These are phyloP conservation scores for Poeciliopsis gracilis DNA, from an alignment of 2,797 vertebrate genomes.

Conservation along the genomic window DNA sequence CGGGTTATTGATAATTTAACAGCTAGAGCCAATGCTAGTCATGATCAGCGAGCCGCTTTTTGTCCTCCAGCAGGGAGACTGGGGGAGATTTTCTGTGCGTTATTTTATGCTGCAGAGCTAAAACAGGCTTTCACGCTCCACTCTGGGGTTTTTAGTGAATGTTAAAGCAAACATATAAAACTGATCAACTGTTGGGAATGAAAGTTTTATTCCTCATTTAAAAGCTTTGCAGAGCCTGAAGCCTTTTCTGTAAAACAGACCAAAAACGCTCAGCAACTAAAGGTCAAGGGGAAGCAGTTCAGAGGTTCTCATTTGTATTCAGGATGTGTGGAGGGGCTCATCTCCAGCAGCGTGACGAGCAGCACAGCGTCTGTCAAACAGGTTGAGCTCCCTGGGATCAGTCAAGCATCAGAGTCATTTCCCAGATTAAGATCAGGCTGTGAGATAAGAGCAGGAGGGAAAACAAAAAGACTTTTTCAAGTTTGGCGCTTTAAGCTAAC, in stretches of 20 bases:
- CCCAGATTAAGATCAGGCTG: constrained; percentile 43
- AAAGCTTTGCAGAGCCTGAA: neutral
- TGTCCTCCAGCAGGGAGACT: no score
- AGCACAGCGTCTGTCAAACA: constrained; percentile 52
- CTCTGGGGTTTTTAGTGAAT: neutral
- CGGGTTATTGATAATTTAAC: no score
- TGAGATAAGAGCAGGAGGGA: constrained; percentile 14
- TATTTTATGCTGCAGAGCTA: neutral
- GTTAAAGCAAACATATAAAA: no score
- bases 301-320: constrained; percentile 40
- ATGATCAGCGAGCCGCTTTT: no score
- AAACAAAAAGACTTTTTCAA: constrained; percentile 24
- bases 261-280: neutral
- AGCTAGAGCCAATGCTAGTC: no score
- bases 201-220: neutral
- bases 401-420: constrained; percentile 60
- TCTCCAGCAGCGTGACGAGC: constrained; percentile 47
- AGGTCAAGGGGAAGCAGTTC: neutral
- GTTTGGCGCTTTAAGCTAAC: constrained; percentile 19
- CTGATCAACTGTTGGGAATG: neutral
- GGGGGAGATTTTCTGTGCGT: no score
- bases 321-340: constrained; percentile 35
- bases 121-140: neutral
- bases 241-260: neutral
- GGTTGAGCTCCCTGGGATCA: constrained; percentile 48